phyloP scores from a whole-genome alignment of 2,888 invertebrate species.

The Heterodera filipjevi region DNA sequence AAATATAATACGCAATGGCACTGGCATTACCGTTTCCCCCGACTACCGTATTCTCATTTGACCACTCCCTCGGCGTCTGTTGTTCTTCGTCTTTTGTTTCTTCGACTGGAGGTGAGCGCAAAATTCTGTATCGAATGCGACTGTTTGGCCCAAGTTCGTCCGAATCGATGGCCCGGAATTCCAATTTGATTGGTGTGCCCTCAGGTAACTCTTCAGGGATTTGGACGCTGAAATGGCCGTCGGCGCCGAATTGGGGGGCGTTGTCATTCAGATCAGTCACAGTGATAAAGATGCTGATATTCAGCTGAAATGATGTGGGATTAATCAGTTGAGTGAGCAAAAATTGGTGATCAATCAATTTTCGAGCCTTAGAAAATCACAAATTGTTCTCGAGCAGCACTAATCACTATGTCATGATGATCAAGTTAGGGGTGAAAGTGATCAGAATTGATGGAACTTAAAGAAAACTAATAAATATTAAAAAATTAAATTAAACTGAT shows the following conservation, averaged over 20 bases:
- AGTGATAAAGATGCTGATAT: constrained; percentile 60
- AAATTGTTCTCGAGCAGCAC: too few species aligned
- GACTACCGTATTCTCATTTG: background rate
- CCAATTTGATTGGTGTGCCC: constrained; percentile 59
- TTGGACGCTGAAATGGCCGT: constrained; percentile 48
- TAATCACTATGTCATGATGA: too few species aligned
- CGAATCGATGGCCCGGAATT: constrained; percentile 58
- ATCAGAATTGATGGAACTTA: too few species aligned
- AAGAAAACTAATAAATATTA: too few species aligned
- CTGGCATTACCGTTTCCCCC: background rate
- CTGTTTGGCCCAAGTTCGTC: constrained; percentile 63
- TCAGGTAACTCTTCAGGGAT: constrained; percentile 61
- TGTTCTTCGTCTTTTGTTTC: background rate
- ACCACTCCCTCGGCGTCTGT: background rate
- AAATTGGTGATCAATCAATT: background rate
- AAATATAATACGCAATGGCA: too few species aligned
- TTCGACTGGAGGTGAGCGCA: constrained; percentile 14
- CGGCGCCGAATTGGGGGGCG: constrained; percentile 52
- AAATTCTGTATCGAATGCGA: constrained; percentile 57
- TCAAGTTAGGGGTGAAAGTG: too few species aligned
- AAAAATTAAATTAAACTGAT: too few species aligned
- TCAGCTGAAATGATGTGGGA: constrained; percentile 53
- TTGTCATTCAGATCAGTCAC: constrained; percentile 64
- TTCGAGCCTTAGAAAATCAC: too few species aligned
- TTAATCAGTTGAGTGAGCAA: constrained; percentile 6